phyloP scores from a whole-genome alignment of 2,888 invertebrate species.

The Limulus polyphemus region DNA sequence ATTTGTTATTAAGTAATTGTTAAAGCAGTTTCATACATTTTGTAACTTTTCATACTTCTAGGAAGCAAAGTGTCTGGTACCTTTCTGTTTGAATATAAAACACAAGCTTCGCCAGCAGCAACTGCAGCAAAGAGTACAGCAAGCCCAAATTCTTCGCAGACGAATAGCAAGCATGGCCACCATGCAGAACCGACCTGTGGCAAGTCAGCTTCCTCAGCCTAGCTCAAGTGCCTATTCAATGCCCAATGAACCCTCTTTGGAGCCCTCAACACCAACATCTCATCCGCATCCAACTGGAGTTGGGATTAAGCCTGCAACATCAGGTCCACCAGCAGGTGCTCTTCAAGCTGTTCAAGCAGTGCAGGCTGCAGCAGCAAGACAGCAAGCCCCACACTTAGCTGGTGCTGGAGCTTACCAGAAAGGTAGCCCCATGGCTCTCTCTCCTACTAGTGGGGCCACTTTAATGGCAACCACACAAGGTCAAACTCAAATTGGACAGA shows the following conservation, averaged over 20 bases:
- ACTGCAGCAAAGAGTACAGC: conserved; percentile 83
- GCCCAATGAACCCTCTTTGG: conserved; percentile 35
- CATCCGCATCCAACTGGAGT: conserved; percentile 33
- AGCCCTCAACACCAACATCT: conserved; percentile 23
- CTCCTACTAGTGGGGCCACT: conserved; percentile 14
- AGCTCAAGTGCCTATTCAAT: conserved; percentile 22
- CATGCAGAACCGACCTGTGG: conserved; percentile 23
- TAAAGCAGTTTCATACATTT: too few species aligned
- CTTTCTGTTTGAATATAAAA: conserved; percentile 97
- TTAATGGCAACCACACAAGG: conserved; percentile 26
- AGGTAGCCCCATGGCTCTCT: conserved; percentile 43
- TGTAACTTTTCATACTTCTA: conserved; percentile 6
- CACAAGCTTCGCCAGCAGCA: conserved; percentile 96
- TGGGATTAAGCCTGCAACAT: conserved; percentile 52
- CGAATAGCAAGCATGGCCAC: conserved; percentile 45
- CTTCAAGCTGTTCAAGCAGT: conserved; percentile 43
- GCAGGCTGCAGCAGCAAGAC: conserved; percentile 80
- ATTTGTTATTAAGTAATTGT: too few species aligned
- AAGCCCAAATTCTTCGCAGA: conserved; percentile 71
- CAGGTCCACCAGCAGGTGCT: conserved; percentile 50
- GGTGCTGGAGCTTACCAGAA: conserved; percentile 50
- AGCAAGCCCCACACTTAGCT: conserved; percentile 46
- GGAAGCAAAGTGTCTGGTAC: conserved; percentile 92
- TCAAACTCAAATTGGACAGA: conserved; percentile 31
- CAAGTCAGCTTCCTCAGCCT: conserved; percentile 10